A percentile compares a stretch with the other conserved stretches of the same genome.
Conservation (phyloP, 2,113 vertebrate genomes). For the Istiophorus platypterus region DNA sequence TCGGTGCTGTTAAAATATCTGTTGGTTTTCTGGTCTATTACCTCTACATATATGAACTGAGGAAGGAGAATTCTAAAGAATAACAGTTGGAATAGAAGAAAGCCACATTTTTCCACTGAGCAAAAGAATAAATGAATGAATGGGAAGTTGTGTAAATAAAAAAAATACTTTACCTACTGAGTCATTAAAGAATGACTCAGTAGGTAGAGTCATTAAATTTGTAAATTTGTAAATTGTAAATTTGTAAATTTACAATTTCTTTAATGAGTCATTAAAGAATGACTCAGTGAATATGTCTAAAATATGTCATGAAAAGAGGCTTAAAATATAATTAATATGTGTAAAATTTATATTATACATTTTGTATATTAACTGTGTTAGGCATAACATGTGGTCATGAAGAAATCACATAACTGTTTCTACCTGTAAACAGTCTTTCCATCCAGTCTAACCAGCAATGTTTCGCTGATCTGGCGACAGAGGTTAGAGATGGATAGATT, state of each 20-base stretch:
- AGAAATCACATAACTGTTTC: background rate
- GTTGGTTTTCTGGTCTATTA: too few relatives aligned
- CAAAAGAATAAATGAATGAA: background rate
- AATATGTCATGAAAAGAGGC: background rate
- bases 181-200: too few relatives aligned
- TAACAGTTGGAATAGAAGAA: too few relatives aligned
- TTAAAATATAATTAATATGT: background rate
- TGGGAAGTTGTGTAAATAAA: too few relatives aligned
- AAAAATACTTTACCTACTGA: background rate
- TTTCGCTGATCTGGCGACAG: slow-evolving; percentile 87
- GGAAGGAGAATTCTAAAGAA: too few relatives aligned
- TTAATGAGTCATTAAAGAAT: too few relatives aligned
- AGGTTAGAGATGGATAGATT: slow-evolving; percentile 81
- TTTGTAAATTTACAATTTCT: too few relatives aligned
- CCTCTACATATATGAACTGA: too few relatives aligned
- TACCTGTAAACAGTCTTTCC: slow-evolving; percentile 85
- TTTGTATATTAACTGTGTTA: slow-evolving; percentile 14
- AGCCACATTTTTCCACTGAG: background rate
- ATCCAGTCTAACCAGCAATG: slow-evolving; percentile 84
- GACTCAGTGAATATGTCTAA: background rate
- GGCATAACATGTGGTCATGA: background rate
- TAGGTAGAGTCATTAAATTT: too few relatives aligned
- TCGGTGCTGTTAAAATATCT: too few relatives aligned
- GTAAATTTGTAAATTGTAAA: too few relatives aligned
- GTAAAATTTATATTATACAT: too few relatives aligned